These are phyloP conservation scores for Bombus soroeensis DNA, from an alignment of 1,140 invertebrate species.

Conservation along the genomic window DNA sequence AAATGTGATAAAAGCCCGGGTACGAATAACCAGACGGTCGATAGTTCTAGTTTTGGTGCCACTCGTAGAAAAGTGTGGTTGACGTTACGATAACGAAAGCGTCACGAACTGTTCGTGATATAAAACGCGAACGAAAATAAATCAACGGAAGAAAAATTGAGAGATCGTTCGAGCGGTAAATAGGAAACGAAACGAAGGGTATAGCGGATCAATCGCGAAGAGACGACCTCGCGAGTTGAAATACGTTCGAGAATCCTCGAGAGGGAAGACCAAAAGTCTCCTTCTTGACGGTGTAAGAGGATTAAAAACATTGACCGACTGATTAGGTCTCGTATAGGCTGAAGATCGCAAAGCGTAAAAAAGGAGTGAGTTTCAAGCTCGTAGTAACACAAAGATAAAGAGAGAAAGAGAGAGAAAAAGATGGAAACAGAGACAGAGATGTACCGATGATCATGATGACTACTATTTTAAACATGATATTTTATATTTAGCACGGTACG, in stretches of 20 bases:
- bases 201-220: conserved; percentile 10
- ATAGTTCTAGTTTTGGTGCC: neutral
- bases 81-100: neutral
- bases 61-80: neutral
- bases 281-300: conserved; percentile 3
- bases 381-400: neutral
- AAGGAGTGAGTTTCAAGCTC: conserved; percentile 2
- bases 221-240: neutral
- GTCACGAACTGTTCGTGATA: neutral
- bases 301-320: conserved; percentile 26
- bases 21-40: conserved; percentile 22
- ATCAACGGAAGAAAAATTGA: conserved; percentile 1
- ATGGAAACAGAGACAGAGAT: neutral
- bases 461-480: neutral
- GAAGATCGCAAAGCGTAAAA: conserved; percentile 14
- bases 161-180: neutral
- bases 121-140: conserved; percentile 12
- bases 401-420: neutral
- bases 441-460: neutral
- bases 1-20: neutral
- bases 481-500: neutral
- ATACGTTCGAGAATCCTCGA: neutral
- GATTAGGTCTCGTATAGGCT: neutral
- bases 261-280: neutral
- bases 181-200: neutral